Evolutionary conservation across 2,888 invertebrate genomes (phyloP).

Genomic region (Caenorhabditis doughertyi): DNA sequence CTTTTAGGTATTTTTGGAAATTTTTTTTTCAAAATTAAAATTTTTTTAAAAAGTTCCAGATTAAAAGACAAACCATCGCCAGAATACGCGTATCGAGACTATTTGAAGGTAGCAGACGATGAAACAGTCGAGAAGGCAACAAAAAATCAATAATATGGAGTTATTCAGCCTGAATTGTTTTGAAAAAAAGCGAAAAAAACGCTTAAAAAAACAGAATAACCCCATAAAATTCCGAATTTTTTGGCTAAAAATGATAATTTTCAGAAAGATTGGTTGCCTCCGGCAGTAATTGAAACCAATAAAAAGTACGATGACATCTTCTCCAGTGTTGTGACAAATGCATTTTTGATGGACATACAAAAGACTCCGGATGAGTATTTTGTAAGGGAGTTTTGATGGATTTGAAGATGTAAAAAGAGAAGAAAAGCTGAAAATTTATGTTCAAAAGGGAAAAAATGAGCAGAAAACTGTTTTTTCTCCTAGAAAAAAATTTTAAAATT

Average conservation of each 20-base stretch:
- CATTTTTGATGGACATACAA: slow-evolving; percentile 15
- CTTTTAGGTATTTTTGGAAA: slow-evolving; percentile 47
- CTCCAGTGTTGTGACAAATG: slow-evolving; percentile 35
- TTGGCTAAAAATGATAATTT: background rate
- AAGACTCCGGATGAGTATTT: slow-evolving; percentile 9
- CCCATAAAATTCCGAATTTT: background rate
- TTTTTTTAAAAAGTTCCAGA: slow-evolving; percentile 22
- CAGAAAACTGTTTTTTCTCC: background rate
- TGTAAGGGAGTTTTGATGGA: background rate
- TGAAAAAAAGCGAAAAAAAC: background rate
- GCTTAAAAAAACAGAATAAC: background rate
- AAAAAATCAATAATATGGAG: background rate
- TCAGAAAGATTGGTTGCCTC: slow-evolving; percentile 36
- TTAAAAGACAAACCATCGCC: slow-evolving; percentile 41
- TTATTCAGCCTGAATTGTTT: no score
- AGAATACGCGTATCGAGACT: slow-evolving; percentile 34
- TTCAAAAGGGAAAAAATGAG: background rate
- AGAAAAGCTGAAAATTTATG: background rate
- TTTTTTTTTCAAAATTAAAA: background rate
- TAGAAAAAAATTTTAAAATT: background rate
- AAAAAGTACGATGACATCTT: slow-evolving; percentile 57
- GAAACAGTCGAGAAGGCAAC: background rate
- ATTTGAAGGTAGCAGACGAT: slow-evolving; percentile 25
- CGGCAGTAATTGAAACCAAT: slow-evolving; percentile 5
- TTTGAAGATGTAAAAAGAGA: background rate